These are phyloP conservation scores for Siniperca obscura DNA, from an alignment of 2,797 vertebrate genomes.

Conservation along the genomic window DNA sequence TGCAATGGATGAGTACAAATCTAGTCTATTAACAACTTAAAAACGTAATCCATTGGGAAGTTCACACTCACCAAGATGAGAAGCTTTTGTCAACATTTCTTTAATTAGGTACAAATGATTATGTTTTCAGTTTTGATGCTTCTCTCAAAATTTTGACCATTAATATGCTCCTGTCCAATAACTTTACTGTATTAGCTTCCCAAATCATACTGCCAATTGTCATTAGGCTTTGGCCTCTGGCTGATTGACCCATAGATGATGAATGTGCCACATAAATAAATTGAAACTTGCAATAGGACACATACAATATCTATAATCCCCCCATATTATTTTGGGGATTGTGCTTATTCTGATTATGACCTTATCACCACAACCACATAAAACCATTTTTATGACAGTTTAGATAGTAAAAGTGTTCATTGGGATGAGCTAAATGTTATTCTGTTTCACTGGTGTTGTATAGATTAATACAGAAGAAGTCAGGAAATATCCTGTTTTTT, in stretches of 20 bases:
- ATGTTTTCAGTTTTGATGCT: not conserved
- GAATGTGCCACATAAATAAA: slow-evolving; percentile 13
- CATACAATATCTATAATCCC: not conserved
- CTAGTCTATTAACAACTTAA: not conserved
- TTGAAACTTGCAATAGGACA: not conserved
- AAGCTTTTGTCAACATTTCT: not conserved
- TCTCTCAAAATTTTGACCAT: not conserved
- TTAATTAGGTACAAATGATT: not conserved
- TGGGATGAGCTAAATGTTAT: not conserved
- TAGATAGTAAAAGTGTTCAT: not conserved
- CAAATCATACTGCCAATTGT: slow-evolving; percentile 8
- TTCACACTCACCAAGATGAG: not conserved
- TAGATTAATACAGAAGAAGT: slow-evolving; percentile 14
- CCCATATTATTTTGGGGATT: not conserved
- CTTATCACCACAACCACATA: not conserved
- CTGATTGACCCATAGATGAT: slow-evolving; percentile 4
- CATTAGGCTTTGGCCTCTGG: not conserved
- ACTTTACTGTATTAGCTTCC: not conserved
- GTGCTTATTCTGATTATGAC: not conserved
- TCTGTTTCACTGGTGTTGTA: not conserved
- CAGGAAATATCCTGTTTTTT: not conserved
- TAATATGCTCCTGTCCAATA: not conserved
- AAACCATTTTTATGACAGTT: not conserved
- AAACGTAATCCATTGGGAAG: not conserved
- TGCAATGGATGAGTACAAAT: not conserved